A percentile compares a stretch with the other conserved stretches of the same genome.
These are phyloP conservation scores for Mya arenaria DNA, from an alignment of 1,140 invertebrate species.

Conservation along the genomic window DNA sequence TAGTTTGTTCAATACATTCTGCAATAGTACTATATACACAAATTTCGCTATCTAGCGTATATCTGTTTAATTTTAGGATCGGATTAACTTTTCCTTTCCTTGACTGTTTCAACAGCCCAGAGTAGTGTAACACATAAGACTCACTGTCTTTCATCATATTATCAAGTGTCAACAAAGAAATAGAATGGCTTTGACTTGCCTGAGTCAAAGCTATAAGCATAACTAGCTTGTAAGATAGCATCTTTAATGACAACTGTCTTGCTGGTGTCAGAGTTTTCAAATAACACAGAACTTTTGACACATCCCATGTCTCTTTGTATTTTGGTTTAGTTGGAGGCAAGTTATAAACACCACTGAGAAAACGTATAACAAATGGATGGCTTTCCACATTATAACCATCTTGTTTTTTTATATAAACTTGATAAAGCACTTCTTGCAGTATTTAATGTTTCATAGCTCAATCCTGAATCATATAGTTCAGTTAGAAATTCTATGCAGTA, in stretches of 20 bases:
- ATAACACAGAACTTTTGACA: constrained; percentile 42
- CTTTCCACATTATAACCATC: constrained; percentile 23
- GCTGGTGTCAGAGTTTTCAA: constrained; percentile 8
- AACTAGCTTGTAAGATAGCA: constrained; percentile 31
- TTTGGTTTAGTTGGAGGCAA: constrained; percentile 22
- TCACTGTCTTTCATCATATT: constrained; percentile 4
- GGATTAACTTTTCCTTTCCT: constrained; percentile 1
- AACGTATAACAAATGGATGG: constrained; percentile 41
- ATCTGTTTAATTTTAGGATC: not conserved
- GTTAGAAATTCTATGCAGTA: constrained; percentile 42
- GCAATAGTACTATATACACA: constrained; percentile 28
- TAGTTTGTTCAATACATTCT: constrained; percentile 24
- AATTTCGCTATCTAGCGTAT: constrained; percentile 10
- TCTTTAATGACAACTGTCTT: constrained; percentile 27
- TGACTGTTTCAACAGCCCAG: constrained; percentile 31
- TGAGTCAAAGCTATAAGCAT: constrained; percentile 38
- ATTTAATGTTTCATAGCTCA: constrained; percentile 46
- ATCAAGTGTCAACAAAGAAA: constrained; percentile 12
- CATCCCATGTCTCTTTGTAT: constrained; percentile 53
- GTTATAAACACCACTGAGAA: constrained; percentile 54
- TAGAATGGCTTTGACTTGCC: constrained; percentile 20
- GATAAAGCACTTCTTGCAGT: constrained; percentile 48
- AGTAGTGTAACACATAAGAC: constrained; percentile 1
- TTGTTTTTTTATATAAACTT: not conserved
- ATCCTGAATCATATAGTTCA: constrained; percentile 5